These are phyloP conservation scores for Hymenochirus boettgeri DNA, from an alignment of 2,113 vertebrate genomes.

Conservation along the genomic window DNA sequence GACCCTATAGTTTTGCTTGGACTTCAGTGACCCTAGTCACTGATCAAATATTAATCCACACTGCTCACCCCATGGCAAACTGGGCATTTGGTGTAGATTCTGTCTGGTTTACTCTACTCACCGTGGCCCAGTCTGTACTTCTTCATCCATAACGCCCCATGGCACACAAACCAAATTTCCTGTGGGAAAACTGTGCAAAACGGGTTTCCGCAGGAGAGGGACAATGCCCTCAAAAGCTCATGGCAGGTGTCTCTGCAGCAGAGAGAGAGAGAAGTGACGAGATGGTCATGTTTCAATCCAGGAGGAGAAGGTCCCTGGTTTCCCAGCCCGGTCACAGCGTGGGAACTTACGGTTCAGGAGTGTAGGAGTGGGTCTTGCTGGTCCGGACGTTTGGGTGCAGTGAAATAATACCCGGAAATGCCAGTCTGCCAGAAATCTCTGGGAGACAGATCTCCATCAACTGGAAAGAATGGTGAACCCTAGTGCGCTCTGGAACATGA, in stretches of 20 bases:
- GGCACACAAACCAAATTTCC: slow-evolving; percentile 94
- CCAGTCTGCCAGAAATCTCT: slow-evolving; percentile 94
- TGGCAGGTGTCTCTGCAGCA: slow-evolving; percentile 94
- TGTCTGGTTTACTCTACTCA: no score
- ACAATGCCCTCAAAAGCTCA: slow-evolving; percentile 93
- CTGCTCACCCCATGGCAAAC: no score
- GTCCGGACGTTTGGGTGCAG: slow-evolving; percentile 94
- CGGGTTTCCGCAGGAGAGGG: slow-evolving; percentile 90
- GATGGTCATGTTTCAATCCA: neutral
- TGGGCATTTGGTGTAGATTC: no score
- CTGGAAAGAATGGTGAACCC: slow-evolving; percentile 93
- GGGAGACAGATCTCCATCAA: slow-evolving; percentile 92
- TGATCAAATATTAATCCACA: no score
- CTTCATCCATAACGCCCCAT: slow-evolving; percentile 92
- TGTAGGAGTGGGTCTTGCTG: slow-evolving; percentile 92
- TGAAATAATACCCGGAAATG: slow-evolving; percentile 97
- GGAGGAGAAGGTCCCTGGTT: neutral
- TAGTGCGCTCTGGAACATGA: slow-evolving; percentile 73
- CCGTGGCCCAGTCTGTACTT: slow-evolving; percentile 93
- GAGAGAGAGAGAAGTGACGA: neutral
- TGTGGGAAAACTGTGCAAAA: slow-evolving; percentile 98
- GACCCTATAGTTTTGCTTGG: no score
- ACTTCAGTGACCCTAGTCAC: no score
- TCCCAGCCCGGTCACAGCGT: neutral
- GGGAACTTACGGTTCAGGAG: slow-evolving; percentile 95